Percentiles rank a stretch among this genome's conserved stretches.
Conservation (phyloP, 1,140 invertebrate species). For the Zaprionus gabonicus region DNA sequence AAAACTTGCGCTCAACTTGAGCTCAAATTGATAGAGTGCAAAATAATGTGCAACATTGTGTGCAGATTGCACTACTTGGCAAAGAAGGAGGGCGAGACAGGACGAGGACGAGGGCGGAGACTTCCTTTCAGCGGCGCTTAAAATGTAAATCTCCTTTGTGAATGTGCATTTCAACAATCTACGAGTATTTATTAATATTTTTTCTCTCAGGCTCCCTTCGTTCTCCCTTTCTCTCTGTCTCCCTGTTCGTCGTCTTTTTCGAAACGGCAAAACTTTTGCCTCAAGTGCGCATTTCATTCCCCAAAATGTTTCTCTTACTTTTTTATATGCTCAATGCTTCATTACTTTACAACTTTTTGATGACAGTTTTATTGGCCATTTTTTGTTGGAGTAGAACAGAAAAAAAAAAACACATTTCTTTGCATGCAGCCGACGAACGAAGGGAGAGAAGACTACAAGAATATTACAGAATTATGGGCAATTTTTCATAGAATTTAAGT, state of each 20-base stretch:
- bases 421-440: slow-evolving; percentile 7
- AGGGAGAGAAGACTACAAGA: neutral
- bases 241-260: slow-evolving; percentile 18
- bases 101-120: neutral
- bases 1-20: slow-evolving; percentile 43
- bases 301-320: slow-evolving; percentile 47
- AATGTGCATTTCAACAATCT: slow-evolving; percentile 47
- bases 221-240: slow-evolving; percentile 48
- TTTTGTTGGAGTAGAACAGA: slow-evolving; percentile 36
- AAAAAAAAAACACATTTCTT: slow-evolving; percentile 40
- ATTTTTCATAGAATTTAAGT: slow-evolving; percentile 45
- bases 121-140: slow-evolving; percentile 25
- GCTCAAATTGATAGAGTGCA: slow-evolving; percentile 55
- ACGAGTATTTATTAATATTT: slow-evolving; percentile 53
- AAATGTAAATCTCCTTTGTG: slow-evolving; percentile 63
- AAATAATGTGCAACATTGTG: slow-evolving; percentile 78
- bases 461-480: slow-evolving; percentile 45
- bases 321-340: slow-evolving; percentile 69
- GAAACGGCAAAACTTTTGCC: slow-evolving; percentile 68
- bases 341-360: slow-evolving; percentile 82
- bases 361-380: slow-evolving; percentile 80
- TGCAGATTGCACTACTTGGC: slow-evolving; percentile 5
- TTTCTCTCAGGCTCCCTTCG: neutral
- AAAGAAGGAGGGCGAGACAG: too few relatives aligned
- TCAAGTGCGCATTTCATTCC: slow-evolving; percentile 42